A percentile compares a stretch with the other conserved stretches of the same genome.
phyloP scores from a whole-genome alignment of 2,888 invertebrate genomes.

The Lobophora halterata region DNA sequence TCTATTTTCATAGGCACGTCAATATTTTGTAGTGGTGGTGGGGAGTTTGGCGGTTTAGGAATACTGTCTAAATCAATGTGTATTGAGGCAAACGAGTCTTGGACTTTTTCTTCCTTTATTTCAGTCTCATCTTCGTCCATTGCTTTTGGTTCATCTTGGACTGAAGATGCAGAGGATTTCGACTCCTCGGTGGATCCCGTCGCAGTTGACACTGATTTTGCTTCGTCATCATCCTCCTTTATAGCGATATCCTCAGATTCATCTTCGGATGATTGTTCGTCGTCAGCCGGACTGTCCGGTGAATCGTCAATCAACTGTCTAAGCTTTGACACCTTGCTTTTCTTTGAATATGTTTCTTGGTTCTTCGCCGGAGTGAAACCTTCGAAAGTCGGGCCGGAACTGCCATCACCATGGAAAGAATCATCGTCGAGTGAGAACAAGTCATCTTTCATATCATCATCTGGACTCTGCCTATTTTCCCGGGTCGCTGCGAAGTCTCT shows the following conservation, averaged over 20 bases:
- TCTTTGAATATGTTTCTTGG: slow-evolving; percentile 78
- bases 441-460: slow-evolving; percentile 82
- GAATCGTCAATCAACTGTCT: slow-evolving; percentile 73
- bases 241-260: slow-evolving; percentile 54
- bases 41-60: slow-evolving; percentile 55
- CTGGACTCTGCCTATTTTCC: slow-evolving; percentile 82
- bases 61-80: slow-evolving; percentile 34
- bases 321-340: slow-evolving; percentile 71
- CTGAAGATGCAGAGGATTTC: slow-evolving; percentile 41
- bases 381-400: slow-evolving; percentile 75
- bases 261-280: slow-evolving; percentile 78
- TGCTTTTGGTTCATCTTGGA: slow-evolving; percentile 37
- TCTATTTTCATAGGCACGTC: slow-evolving; percentile 19
- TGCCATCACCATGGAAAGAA: slow-evolving; percentile 79
- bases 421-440: slow-evolving; percentile 82
- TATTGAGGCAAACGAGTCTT: slow-evolving; percentile 23
- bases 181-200: slow-evolving; percentile 42
- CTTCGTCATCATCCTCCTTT: slow-evolving; percentile 50
- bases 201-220: slow-evolving; percentile 43
- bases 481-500: slow-evolving; percentile 71
- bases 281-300: slow-evolving; percentile 74
- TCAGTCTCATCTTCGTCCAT: slow-evolving; percentile 27
- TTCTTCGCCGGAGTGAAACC: slow-evolving; percentile 81
- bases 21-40: slow-evolving; percentile 40
- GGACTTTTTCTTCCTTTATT: slow-evolving; percentile 39